Percentiles rank a stretch among this genome's conserved stretches.
These are phyloP conservation scores for Andinoacara biseriatus DNA, from an alignment of 2,113 vertebrate genomes.

Conservation along the genomic window DNA sequence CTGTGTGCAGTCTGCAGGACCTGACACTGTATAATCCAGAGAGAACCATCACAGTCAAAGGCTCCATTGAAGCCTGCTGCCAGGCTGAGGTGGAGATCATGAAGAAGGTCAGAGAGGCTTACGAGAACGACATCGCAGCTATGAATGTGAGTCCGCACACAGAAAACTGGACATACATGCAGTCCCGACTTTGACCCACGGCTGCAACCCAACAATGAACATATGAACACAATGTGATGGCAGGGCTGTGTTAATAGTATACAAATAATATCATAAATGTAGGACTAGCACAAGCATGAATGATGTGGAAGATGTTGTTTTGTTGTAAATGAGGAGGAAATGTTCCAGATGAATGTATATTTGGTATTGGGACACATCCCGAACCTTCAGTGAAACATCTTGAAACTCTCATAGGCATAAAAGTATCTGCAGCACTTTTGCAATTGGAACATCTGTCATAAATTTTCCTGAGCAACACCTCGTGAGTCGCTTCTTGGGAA, in stretches of 20 bases:
- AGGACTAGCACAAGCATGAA: not conserved
- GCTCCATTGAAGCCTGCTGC: conserved; percentile 89
- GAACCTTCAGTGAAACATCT: no score
- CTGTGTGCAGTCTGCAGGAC: conserved; percentile 86
- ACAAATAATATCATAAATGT: not conserved
- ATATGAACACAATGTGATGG: not conserved
- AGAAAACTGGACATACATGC: not conserved
- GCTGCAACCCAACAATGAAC: not conserved
- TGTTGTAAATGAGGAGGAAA: no score
- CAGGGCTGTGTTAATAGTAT: not conserved
- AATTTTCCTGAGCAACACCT: no score
- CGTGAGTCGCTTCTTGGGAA: no score
- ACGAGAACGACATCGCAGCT: conserved; percentile 95
- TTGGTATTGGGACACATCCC: no score
- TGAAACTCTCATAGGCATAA: no score
- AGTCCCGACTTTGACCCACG: not conserved
- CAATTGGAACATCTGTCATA: no score
- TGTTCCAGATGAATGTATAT: no score
- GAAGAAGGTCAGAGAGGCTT: conserved; percentile 95
- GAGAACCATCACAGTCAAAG: conserved; percentile 93
- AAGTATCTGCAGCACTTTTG: no score
- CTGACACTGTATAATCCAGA: conserved; percentile 94
- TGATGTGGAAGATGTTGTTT: no score
- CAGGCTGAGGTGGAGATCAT: conserved; percentile 92
- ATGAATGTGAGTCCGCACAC: conserved; percentile 89